Base-by-base conservation (phyloP, 2,113 vertebrate species). In the Balaeniceps rex region DNA sequence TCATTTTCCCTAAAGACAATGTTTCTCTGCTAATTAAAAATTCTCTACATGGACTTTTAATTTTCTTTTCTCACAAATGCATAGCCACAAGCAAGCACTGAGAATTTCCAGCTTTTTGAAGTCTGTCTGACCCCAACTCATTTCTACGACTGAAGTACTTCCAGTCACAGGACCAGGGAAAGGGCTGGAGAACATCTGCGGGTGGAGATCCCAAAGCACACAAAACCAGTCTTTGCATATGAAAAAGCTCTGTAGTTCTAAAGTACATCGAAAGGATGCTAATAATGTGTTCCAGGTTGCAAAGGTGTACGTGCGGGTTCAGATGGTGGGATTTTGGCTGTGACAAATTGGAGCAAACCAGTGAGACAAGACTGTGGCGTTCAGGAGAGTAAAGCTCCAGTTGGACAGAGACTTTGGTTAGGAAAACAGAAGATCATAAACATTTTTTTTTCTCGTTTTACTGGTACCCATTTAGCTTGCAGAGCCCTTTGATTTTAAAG, bases 301-400 rank as follows among this genome's bases (percentile, higher is more conserved):
- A 10, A 14, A 28, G 31, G 13, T 28, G 26, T 14, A 12, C 5
- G 31, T 4, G 1, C 1, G 16, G 31, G 9, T 5, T 26, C 64
- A 34, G 23, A 4, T 4, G 33, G 14, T 7, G 19, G 26, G 15
- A 17, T 24, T 66, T 36, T 9, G 57, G 63, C n/a, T 66, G 33
- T 63, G 40, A 38, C 18, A 36, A 28, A 14, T 10, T 19, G n/a
- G 51, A 51, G 42, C 26, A 64, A n/a, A 36, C 3, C 76, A n/a
- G 42, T 5, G 33, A 36, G 38, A 29, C 4, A 6, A 44, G 17
- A 7, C 31, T 10, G 52, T 14, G 69, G 36, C 26, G 3, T 5
- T 10, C 17, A 16, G 54, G 26, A 38, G 33, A 14, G 34, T 11
- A 57, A 28, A 61, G 29, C 36, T 46, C 36, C 46, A 4, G 11